Base-by-base conservation (phyloP, 2,113 vertebrate species). In the Melanostigma gelatinosum region DNA sequence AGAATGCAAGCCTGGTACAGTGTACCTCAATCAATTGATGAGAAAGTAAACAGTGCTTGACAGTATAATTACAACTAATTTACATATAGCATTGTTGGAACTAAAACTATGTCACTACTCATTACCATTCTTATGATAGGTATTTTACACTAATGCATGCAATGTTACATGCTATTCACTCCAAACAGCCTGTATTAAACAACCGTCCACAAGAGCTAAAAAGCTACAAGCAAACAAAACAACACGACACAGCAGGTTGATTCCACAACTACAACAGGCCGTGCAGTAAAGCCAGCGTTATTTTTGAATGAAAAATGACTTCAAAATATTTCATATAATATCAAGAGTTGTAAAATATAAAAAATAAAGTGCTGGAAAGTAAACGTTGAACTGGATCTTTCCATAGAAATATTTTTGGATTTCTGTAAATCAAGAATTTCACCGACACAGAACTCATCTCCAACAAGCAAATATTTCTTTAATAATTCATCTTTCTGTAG, bases 121-220 rank as follows among this genome's bases (percentile, higher is more conserved):
- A 18, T 64, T 2, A 24, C 27, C 8, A 61, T 24, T 34, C 24
- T 54, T 55, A 70, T 36, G 27, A 40, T 52, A 22, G 2, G 3
- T 15, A 42, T 40, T 54, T 72, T 38, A 77, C 36, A 58, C 3
- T 58, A 13, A 32, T 58, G 29, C 62, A 73, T 73, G 69, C 63
- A 64, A 34, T 61, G 52, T 72, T 5, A 54, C n/a, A 54, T 61
- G 46, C 22, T 13, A 11, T 61, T 79, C 52, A 85, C 36, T 54
- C 16, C 72, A 83, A 72, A 82, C 27, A 68, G 27, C 6, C 20
- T 24, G 12, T 74, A 36, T 64, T 62, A 57, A 46, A 60, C 44
- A 24, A 46, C 12, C 18, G 0, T 22, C 36, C 22, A 55, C 13
- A 42, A 36, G 1, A 29, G 54, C 3, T 36, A 36, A 62, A 46